Base-by-base conservation (phyloP, 1,140 invertebrate species). In the Aphaenogaster ashmeadi region DNA sequence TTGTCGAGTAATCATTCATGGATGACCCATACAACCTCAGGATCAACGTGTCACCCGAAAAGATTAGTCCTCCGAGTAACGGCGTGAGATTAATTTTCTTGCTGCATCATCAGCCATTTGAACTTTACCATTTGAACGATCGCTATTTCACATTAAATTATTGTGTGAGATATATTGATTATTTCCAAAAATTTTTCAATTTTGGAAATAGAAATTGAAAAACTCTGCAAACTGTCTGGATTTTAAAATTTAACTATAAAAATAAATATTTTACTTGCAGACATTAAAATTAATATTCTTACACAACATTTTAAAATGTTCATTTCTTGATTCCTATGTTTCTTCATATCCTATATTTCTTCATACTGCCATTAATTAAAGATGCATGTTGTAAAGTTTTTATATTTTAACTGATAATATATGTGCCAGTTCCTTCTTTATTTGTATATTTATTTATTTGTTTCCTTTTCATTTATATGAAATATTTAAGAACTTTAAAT, bases 41-140 rank as follows among this genome's bases (percentile, higher is more conserved):
- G 80, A 75, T 67, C 69, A 84, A 84, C 80, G 41, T 81, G 79
- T 84, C 80, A 60, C 69, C 80, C 41, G 54, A 84, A 84, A 74
- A 75, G 69, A 84, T 84, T 84, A 84, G 69, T 74, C 21, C 69
- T 50, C 13, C 41, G 38, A 33, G 54, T 52, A 74, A 74, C 54
- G 80, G n/a, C 54, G 69, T 84, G 18, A 84, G 56, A 84, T 84
- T 81, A 71, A 81, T 81, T 81, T 83, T 74, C 52, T 8, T 36
- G 78, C 62, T 38, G 15, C 50, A 0, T 71, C 47, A 81, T 81
- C 66, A 72, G 33, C 7, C 8, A 33, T 72, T 69, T 54, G 36
- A 52, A 69, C 21, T 33, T 15, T 27, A 5, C 33, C 54, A 52
- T 64, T 27, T 50, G 9, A 62, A 47, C 21, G 11, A 21, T 79